A percentile compares a stretch with the other conserved stretches of the same genome.
Evolutionary conservation across 2,888 invertebrate genomes (phyloP).

Genomic region (Diarsia dahlii): DNA sequence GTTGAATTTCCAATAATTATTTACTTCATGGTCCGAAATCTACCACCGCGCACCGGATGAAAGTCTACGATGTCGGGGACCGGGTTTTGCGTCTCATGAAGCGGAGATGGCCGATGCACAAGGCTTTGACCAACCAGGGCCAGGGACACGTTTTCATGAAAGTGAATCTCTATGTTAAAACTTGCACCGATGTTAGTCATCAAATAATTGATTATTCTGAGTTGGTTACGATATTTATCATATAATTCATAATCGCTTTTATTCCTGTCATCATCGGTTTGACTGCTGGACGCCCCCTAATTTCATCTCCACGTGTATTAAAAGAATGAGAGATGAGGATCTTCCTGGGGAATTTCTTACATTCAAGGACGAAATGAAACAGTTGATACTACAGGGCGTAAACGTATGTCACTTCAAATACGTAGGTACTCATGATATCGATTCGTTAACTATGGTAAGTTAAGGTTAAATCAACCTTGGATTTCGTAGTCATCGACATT

Average conservation of each 20-base stretch:
- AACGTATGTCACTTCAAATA: neutral
- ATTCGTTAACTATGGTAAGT: neutral
- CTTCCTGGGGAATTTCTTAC: too few species aligned
- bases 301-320: too few species aligned
- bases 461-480: neutral
- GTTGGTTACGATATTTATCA: neutral
- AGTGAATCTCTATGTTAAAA: neutral
- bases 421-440: neutral
- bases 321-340: too few species aligned
- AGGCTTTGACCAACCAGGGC: too few species aligned
- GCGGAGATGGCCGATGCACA: too few species aligned
- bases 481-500: neutral
- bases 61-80: too few species aligned
- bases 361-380: too few species aligned
- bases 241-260: neutral
- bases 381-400: neutral
- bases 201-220: neutral
- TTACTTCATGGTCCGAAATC: neutral
- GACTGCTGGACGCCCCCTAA: too few species aligned
- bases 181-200: neutral
- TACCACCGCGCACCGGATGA: too few species aligned
- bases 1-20: neutral
- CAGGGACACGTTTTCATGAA: neutral
- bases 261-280: neutral
- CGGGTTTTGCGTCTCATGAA: too few species aligned